Conservation (phyloP, 2,888 invertebrate genomes). For the Luperina testacea region DNA sequence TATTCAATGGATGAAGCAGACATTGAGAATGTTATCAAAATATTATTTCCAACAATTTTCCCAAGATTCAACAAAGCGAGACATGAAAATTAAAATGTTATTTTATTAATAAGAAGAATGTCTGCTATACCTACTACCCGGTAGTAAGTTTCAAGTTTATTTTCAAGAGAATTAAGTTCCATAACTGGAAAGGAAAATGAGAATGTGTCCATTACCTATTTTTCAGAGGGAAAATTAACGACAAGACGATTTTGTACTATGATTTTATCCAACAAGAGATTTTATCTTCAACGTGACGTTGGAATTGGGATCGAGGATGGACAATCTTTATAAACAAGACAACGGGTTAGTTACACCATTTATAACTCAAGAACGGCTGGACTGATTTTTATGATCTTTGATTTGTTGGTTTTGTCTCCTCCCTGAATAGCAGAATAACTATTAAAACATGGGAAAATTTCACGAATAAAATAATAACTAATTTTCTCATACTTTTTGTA, state of each 20-base stretch:
- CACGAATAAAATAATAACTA: no score
- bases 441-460: no score
- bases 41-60: constrained; percentile 1
- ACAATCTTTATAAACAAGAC: background rate
- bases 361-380: no score
- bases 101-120: background rate
- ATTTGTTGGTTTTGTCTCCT: no score
- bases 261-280: background rate
- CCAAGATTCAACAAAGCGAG: constrained; percentile 13
- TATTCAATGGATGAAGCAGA: background rate
- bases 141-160: no score
- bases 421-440: no score
- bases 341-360: no score
- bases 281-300: background rate
- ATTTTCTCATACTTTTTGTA: no score
- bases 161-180: constrained; percentile 3
- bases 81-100: background rate
- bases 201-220: constrained; percentile 24
- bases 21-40: constrained; percentile 5
- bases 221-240: constrained; percentile 1
- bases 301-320: background rate
- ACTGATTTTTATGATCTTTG: no score
- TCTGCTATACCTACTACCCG: constrained; percentile 4
- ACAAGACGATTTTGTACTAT: constrained; percentile 10
- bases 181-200: constrained; percentile 23